Percentiles rank a stretch among this genome's conserved stretches.
Evolutionary conservation across 1,140 invertebrate species (phyloP).

Genomic region (Aculops lycopersici): DNA sequence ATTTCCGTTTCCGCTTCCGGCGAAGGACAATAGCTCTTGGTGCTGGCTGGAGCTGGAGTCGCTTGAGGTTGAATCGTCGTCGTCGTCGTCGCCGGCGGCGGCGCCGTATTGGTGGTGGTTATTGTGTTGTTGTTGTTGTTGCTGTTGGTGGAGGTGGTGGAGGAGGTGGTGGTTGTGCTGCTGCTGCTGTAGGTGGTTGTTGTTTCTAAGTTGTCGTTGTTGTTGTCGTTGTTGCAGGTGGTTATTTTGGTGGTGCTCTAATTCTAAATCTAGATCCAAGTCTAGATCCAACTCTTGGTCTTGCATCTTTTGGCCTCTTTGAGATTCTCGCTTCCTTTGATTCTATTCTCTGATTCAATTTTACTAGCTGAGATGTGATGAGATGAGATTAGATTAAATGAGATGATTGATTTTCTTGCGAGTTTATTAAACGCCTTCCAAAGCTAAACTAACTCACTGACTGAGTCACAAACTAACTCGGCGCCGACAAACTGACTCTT

Average conservation of each 20-base stretch:
- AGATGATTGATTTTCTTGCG: no score
- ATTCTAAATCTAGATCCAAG: no score
- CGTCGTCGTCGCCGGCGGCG: background rate
- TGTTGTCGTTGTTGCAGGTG: slow-evolving; percentile 10
- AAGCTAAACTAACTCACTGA: no score
- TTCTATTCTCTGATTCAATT: no score
- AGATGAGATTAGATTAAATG: no score
- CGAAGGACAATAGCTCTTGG: background rate
- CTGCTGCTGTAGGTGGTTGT: slow-evolving; percentile 1
- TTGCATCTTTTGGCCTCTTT: no score
- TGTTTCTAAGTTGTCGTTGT: background rate
- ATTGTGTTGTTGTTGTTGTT: slow-evolving; percentile 1
- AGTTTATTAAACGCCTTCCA: no score
- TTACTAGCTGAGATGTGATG: no score
- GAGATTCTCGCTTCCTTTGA: no score
- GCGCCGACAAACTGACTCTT: no score
- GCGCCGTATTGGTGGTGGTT: background rate
- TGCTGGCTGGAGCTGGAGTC: background rate
- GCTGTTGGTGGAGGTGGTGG: slow-evolving; percentile 14
- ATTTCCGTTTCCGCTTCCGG: slow-evolving; percentile 19
- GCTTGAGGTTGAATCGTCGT: background rate
- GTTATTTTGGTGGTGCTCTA: slow-evolving; percentile 7
- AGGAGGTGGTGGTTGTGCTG: slow-evolving; percentile 6
- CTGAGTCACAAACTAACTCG: no score
- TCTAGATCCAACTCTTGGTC: no score